Base-by-base conservation (phyloP, 2,797 vertebrate genomes). In the Pantherophis vulpinus region DNA sequence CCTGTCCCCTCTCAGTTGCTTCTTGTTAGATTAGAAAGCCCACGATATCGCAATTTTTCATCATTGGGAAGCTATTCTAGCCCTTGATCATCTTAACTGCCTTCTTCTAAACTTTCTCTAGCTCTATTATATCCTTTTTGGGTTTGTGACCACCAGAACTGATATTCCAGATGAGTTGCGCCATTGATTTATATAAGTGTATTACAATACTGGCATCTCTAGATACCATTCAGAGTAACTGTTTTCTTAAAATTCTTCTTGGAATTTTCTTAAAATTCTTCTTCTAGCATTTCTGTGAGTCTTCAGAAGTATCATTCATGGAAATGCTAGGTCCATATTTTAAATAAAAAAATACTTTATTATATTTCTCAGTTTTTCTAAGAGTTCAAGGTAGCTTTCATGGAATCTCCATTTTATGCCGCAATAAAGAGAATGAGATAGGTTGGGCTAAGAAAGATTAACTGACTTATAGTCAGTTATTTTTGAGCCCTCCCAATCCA, bases 31-130 rank as follows among this genome's bases (percentile, higher is more conserved):
- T 3, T 56, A 87, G 9, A 87, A 55, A 56, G 29, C 14, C 29
- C 0, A 7, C 0, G 0, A 9, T 32, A n/a, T 32, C 0, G 3
- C 86, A 87, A 56, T 6, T 16, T 18, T 87, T 87, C 16, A 0
- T 87, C 29, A 32, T 32, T 32, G 14, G 29, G 54, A 29, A 18
- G 29, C 18, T 87, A 47, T 23, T 58, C 86, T 32, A 87, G 29
- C 14, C 86, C n/a, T 58, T 87, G 14, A 32, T 56, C 11, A 87
- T 58, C 16, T 56, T 58, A 32, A 14, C 4, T 58, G 86, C 13
- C 86, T 32, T 87, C 27, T 47, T 51, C 42, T 58, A n/a, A 32
- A 88, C 55, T 20, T 27, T 58, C 59, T 12, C 25, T 55, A 32
- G 27, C 13, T 55, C 54, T 47, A 25, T 25, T 47, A 83, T 83